A percentile compares a stretch with the other conserved stretches of the same genome.
phyloP scores from a whole-genome alignment of 2,797 vertebrate species.

The Falco biarmicus region DNA sequence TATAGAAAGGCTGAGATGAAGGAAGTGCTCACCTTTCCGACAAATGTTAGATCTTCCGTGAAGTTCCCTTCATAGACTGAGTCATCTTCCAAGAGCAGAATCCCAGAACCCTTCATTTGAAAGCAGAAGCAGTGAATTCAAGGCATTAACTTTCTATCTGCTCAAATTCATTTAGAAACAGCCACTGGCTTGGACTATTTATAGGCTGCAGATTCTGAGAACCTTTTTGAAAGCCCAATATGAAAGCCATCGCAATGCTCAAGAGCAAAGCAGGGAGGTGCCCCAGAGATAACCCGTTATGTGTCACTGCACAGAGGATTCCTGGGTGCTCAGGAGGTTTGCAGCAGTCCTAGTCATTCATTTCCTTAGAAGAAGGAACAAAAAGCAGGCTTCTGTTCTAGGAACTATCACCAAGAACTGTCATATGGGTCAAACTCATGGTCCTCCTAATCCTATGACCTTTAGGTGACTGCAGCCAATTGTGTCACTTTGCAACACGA shows the following conservation, averaged over 20 bases:
- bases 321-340: background rate
- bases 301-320: background rate
- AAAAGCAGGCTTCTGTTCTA: background rate
- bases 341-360: background rate
- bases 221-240: background rate
- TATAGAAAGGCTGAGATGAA: background rate
- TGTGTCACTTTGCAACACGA: background rate
- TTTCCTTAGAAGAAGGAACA: background rate
- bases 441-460: background rate
- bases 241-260: accelerated
- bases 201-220: accelerated
- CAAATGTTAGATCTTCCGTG: slow-evolving; percentile 67
- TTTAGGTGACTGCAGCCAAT: background rate
- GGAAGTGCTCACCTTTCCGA: slow-evolving; percentile 74
- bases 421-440: accelerated
- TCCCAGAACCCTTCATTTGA: slow-evolving; percentile 74
- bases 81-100: slow-evolving; percentile 78
- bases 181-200: background rate
- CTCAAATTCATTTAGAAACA: background rate
- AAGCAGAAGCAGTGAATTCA: background rate
- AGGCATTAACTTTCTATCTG: background rate
- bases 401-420: background rate
- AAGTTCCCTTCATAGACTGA: slow-evolving; percentile 79
- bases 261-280: background rate
- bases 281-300: background rate